phyloP scores from a whole-genome alignment of 2,888 invertebrate species.

The Rhodophaea formosa region DNA sequence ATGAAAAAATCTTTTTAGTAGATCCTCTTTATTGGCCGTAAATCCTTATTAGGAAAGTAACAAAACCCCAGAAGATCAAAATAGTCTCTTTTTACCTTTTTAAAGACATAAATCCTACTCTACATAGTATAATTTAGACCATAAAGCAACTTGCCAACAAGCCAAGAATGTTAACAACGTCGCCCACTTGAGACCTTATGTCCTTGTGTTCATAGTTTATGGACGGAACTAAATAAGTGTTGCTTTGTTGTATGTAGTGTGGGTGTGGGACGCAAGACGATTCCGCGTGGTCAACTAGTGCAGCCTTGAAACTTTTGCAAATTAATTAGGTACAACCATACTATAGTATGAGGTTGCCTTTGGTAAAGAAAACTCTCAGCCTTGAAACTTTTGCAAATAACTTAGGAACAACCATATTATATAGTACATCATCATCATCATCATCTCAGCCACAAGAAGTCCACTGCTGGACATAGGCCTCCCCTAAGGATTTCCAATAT shows the following conservation, averaged over 20 bases:
- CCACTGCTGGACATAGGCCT: too few relatives aligned
- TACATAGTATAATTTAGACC: neutral
- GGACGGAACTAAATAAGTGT: constrained; percentile 27
- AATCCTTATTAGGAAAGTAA: neutral
- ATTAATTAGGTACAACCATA: neutral
- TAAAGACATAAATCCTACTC: neutral
- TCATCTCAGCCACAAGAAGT: too few relatives aligned
- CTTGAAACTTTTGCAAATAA: too few relatives aligned
- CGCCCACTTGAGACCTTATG: constrained; percentile 46
- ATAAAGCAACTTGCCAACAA: neutral
- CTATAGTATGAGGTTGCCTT: too few relatives aligned
- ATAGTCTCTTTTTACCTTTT: neutral
- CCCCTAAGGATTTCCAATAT: too few relatives aligned
- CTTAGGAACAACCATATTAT: too few relatives aligned
- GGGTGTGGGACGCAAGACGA: constrained; percentile 35
- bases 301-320: neutral
- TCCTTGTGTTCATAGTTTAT: constrained; percentile 38
- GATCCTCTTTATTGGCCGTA: too few relatives aligned
- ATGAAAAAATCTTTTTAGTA: too few relatives aligned
- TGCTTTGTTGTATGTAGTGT: constrained; percentile 29
- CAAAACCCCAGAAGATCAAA: neutral
- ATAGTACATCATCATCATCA: too few relatives aligned
- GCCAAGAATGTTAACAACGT: constrained; percentile 39
- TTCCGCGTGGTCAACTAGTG: constrained; percentile 49
- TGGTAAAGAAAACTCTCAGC: too few relatives aligned